Evolutionary conservation across 2,888 invertebrate species (phyloP).

Genomic region (Morpho deidamia): DNA sequence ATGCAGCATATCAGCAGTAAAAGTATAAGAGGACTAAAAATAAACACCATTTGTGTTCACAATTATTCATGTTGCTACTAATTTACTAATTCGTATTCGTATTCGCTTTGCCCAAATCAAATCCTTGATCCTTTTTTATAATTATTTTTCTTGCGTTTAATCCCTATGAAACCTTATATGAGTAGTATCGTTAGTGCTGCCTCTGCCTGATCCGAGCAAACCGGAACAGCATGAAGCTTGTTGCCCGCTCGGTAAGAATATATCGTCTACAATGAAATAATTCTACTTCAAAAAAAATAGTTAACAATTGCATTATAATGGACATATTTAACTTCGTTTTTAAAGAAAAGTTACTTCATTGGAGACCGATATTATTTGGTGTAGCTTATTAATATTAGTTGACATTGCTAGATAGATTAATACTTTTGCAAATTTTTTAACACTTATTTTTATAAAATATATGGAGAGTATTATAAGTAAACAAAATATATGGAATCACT

Average conservation of each 20-base stretch:
- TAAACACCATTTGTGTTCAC: conserved; percentile 48
- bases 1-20: conserved; percentile 27
- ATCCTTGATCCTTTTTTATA: conserved; percentile 43
- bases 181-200: conserved; percentile 86
- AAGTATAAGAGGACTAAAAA: conserved; percentile 9
- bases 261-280: conserved; percentile 32
- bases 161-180: conserved; percentile 58
- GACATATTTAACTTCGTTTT: conserved; percentile 22
- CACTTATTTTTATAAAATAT: conserved; percentile 34
- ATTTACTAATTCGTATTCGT: conserved; percentile 78
- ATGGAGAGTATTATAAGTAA: conserved; percentile 28
- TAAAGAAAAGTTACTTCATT: conserved; percentile 43
- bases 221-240: conserved; percentile 94
- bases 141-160: conserved; percentile 63
- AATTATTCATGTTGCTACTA: conserved; percentile 63
- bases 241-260: conserved; percentile 88
- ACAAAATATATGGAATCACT: conserved; percentile 14
- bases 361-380: conserved; percentile 51
- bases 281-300: conserved; percentile 21
- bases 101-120: conserved; percentile 70
- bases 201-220: conserved; percentile 91
- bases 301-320: background rate
- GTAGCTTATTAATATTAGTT: conserved; percentile 48
- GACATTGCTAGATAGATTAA: conserved; percentile 37
- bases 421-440: conserved; percentile 33